Percentiles rank a stretch among this genome's conserved stretches.
These are phyloP conservation scores for Drosophila trichaetosa DNA, from an alignment of 2,888 invertebrate genomes.

Conservation along the genomic window DNA sequence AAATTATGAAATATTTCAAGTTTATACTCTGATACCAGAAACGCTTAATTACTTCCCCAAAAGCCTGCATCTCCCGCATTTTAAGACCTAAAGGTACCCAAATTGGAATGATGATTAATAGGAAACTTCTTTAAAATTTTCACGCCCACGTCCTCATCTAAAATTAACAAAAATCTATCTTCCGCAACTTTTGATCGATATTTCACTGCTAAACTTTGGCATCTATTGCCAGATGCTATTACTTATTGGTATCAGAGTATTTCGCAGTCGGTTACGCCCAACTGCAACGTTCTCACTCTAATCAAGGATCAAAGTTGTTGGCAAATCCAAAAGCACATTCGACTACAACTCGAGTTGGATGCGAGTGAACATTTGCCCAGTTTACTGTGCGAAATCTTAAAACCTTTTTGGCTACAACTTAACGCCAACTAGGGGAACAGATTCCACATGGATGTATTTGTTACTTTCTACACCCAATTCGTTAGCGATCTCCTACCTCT, in stretches of 20 bases:
- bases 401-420: slow-evolving; percentile 48
- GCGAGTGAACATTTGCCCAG: slow-evolving; percentile 65
- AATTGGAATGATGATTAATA: too few species aligned
- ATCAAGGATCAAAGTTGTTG: slow-evolving; percentile 15
- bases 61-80: too few species aligned
- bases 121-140: too few species aligned
- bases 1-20: background rate
- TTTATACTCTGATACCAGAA: too few species aligned
- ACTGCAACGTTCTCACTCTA: background rate
- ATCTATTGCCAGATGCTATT: background rate
- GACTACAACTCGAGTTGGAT: slow-evolving; percentile 51
- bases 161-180: too few species aligned
- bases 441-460: slow-evolving; percentile 10
- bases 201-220: background rate
- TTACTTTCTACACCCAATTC: background rate
- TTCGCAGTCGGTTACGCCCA: background rate
- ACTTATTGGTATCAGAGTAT: background rate
- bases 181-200: background rate
- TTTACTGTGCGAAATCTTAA: slow-evolving; percentile 57
- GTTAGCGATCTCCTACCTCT: slow-evolving; percentile 56
- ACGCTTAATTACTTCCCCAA: too few species aligned
- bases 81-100: too few species aligned
- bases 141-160: too few species aligned
- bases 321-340: slow-evolving; percentile 59
- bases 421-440: slow-evolving; percentile 62